Conservation (phyloP, 2,797 vertebrate species). For the Percopsis omiscomaycus region DNA sequence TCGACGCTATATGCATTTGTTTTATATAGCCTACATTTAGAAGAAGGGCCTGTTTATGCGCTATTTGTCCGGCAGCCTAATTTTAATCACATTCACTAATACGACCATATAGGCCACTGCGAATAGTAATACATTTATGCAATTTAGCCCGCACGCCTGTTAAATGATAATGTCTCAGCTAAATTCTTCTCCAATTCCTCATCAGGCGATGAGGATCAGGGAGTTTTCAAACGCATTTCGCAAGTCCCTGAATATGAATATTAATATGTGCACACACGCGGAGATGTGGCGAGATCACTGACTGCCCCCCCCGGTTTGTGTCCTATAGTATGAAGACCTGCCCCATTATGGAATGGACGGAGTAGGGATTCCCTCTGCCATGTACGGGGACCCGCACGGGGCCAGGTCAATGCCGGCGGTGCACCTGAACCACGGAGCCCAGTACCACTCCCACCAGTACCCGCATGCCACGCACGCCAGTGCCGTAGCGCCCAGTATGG, state of each 20-base stretch:
- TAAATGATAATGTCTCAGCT: too few species aligned
- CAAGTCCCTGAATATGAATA: neutral
- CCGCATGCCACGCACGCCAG: conserved; percentile 82
- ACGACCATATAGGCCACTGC: too few species aligned
- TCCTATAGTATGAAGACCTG: conserved; percentile 91
- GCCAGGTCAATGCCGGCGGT: conserved; percentile 87
- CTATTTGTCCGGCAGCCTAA: too few species aligned
- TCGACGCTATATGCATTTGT: too few species aligned
- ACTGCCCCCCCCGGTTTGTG: conserved; percentile 22
- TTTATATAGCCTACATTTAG: too few species aligned
- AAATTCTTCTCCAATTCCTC: too few species aligned
- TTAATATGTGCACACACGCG: neutral
- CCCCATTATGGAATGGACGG: conserved; percentile 90
- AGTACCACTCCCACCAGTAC: conserved; percentile 86
- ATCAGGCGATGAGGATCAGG: too few species aligned
- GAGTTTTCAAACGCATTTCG: neutral
- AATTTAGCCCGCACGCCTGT: too few species aligned
- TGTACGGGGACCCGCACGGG: conserved; percentile 88
- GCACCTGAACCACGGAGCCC: conserved; percentile 85
- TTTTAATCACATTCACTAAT: too few species aligned
- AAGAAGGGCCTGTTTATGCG: too few species aligned
- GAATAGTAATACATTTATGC: too few species aligned
- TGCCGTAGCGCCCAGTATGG: conserved; percentile 82
- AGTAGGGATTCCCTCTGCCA: conserved; percentile 83
- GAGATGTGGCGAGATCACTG: neutral